A percentile compares a stretch with the other conserved stretches of the same genome.
phyloP scores from a whole-genome alignment of 2,888 invertebrate genomes.

The Napeogenes inachia region DNA sequence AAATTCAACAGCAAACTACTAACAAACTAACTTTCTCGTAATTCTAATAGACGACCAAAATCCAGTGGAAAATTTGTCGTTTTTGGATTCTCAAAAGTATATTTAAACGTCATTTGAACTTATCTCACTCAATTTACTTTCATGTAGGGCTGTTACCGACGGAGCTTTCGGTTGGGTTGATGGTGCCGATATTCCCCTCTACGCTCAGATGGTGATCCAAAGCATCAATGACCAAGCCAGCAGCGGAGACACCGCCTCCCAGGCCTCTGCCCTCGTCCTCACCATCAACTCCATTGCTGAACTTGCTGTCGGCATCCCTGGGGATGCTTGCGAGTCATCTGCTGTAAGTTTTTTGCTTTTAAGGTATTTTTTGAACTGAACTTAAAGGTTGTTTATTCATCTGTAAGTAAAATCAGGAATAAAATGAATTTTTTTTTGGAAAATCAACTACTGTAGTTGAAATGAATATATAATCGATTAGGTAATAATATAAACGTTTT shows the following conservation, averaged over 20 bases:
- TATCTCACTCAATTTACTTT: no score
- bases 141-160: slow-evolving; percentile 35
- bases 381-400: no score
- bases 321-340: slow-evolving; percentile 53
- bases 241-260: slow-evolving; percentile 33
- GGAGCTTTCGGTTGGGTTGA: slow-evolving; percentile 40
- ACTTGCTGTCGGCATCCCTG: slow-evolving; percentile 45
- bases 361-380: neutral
- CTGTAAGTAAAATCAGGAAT: no score
- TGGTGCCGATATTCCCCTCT: slow-evolving; percentile 43
- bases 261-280: slow-evolving; percentile 43
- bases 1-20: no score
- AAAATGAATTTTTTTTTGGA: no score
- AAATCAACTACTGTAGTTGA: no score
- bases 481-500: neutral
- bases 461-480: no score
- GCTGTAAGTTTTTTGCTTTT: slow-evolving; percentile 42
- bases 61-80: neutral
- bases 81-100: no score
- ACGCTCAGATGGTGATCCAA: slow-evolving; percentile 38
- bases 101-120: no score
- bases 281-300: slow-evolving; percentile 41
- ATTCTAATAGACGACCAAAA: no score
- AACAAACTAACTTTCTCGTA: no score
- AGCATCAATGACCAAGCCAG: slow-evolving; percentile 42